Evolutionary conservation across 2,113 vertebrate species (phyloP).

Genomic region (Thalassoma bifasciatum): DNA sequence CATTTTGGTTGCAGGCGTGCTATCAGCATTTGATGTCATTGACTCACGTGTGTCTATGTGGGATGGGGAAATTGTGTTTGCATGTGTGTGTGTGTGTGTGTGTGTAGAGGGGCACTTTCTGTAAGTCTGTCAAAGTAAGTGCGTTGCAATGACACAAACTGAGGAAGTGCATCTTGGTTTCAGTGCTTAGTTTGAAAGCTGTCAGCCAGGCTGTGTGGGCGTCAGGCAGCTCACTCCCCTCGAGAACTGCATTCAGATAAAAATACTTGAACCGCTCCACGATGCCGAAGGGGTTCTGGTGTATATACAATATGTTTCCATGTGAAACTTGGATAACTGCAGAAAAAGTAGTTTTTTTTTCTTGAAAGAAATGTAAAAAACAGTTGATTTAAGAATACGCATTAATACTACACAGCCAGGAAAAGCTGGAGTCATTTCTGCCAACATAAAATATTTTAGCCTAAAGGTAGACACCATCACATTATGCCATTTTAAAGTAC

Average conservation of each 20-base stretch:
- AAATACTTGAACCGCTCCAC: conserved; percentile 60
- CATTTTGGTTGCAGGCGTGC: conserved; percentile 70
- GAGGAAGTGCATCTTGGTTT: conserved; percentile 50
- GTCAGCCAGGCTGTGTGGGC: conserved; percentile 68
- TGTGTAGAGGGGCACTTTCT: conserved; percentile 35
- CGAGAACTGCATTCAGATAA: conserved; percentile 63
- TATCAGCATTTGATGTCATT: conserved; percentile 83
- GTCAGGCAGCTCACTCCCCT: conserved; percentile 54
- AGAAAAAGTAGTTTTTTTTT: conserved; percentile 11
- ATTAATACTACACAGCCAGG: conserved; percentile 12
- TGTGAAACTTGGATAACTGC: conserved; percentile 41
- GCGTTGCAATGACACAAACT: conserved; percentile 49
- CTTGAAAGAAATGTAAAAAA: conserved; percentile 15
- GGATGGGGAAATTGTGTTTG: conserved; percentile 12
- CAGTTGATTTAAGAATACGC: conserved; percentile 40
- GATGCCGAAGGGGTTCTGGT: conserved; percentile 26
- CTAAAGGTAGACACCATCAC: conserved; percentile 31
- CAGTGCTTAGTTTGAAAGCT: conserved; percentile 62
- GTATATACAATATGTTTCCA: conserved; percentile 27
- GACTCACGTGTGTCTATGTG: neutral
- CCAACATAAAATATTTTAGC: conserved; percentile 44
- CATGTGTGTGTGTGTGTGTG: neutral
- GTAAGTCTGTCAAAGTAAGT: conserved; percentile 32
- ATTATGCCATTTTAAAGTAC: conserved; percentile 24
- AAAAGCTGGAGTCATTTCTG: conserved; percentile 32